A percentile compares a stretch with the other conserved stretches of the same genome.
Evolutionary conservation across 2,797 vertebrate genomes (phyloP).

Genomic region (Coendou prehensilis): DNA sequence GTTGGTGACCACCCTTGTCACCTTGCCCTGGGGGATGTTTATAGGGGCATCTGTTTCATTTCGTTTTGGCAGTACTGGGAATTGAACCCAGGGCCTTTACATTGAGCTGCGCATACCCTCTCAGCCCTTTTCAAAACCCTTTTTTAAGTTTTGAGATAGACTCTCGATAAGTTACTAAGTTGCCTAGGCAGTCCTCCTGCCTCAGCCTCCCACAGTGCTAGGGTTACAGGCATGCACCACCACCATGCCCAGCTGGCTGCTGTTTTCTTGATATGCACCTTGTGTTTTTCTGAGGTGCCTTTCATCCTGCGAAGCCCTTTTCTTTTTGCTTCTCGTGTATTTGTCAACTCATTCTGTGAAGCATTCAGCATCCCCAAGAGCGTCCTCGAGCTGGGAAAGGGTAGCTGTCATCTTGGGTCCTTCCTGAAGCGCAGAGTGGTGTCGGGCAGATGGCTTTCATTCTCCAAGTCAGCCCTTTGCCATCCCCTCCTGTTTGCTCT

Average conservation of each 20-base stretch:
- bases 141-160: not conserved
- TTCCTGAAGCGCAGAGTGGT: rapidly evolving
- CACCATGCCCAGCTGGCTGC: not conserved
- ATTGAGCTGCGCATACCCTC: not conserved
- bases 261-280: not conserved
- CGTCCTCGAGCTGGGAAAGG: not conserved
- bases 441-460: not conserved
- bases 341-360: not conserved
- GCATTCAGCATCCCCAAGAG: not conserved
- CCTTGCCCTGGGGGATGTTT: too few relatives aligned
- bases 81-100: not conserved
- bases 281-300: rapidly evolving
- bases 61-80: not conserved
- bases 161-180: not conserved
- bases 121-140: not conserved
- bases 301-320: not conserved
- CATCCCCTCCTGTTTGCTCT: not conserved
- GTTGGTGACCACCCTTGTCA: not conserved
- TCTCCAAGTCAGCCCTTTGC: not conserved
- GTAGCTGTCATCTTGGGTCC: not conserved
- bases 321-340: not conserved
- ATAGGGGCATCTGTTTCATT: not conserved
- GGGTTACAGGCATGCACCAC: not conserved
- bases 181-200: not conserved
- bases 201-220: not conserved